Evolutionary conservation across 2,113 vertebrate species (phyloP).

Genomic region (Paraplagusia blochii): DNA sequence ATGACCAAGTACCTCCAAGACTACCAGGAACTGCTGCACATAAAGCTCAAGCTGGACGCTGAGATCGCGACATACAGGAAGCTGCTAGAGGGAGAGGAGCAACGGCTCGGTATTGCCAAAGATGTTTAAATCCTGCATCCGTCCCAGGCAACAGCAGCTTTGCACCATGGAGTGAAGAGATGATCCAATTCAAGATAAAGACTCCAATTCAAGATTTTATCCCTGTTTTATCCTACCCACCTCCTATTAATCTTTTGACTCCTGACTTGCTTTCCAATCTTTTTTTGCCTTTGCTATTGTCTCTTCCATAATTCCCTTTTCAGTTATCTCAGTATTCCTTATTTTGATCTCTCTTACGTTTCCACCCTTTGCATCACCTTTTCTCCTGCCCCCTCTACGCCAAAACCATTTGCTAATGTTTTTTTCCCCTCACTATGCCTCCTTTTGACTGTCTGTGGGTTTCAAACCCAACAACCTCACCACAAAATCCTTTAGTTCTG

Average conservation of each 20-base stretch:
- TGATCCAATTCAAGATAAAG: too few species aligned
- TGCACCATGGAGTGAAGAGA: too few species aligned
- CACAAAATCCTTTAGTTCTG: constrained; percentile 2
- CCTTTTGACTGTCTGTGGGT: constrained; percentile 14
- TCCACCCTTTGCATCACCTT: constrained; percentile 6
- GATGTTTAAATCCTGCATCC: constrained; percentile 35
- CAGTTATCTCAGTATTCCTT: neutral
- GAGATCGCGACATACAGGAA: constrained; percentile 82
- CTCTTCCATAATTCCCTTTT: neutral
- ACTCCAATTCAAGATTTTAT: neutral
- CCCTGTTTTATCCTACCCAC: neutral
- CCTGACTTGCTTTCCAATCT: constrained; percentile 2
- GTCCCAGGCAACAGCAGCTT: too few species aligned
- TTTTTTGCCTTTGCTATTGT: constrained; percentile 4
- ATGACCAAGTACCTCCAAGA: constrained; percentile 72
- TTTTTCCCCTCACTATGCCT: neutral
- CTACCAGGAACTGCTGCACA: constrained; percentile 73
- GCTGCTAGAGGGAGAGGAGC: constrained; percentile 80
- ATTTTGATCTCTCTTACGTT: constrained; percentile 12
- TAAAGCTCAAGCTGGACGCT: constrained; percentile 79
- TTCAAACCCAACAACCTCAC: constrained; percentile 11
- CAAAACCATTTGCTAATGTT: constrained; percentile 15
- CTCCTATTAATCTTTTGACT: constrained; percentile 2
- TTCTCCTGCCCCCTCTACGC: constrained; percentile 10
- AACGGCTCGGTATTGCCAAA: constrained; percentile 70